These are phyloP conservation scores for Danio rerio DNA, from an alignment of 2,113 vertebrate species.

Conservation along the genomic window DNA sequence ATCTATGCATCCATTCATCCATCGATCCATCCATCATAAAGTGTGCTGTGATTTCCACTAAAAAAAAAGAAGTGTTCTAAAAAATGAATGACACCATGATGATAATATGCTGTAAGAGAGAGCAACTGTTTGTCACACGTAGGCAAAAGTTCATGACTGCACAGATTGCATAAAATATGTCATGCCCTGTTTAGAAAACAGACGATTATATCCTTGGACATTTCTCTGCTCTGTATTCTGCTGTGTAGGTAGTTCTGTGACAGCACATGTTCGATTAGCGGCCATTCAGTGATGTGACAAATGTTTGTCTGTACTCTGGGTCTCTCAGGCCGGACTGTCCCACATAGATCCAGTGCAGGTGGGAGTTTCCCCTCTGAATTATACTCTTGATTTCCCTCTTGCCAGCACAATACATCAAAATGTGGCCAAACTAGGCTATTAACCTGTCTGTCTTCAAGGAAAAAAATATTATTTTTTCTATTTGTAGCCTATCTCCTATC, in stretches of 20 bases:
- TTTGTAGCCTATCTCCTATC: slow-evolving; percentile 2
- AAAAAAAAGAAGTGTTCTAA: too few species aligned
- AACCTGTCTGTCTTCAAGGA: slow-evolving; percentile 16
- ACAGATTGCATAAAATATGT: background rate
- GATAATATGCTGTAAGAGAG: too few species aligned
- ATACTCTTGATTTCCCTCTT: background rate
- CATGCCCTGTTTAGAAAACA: background rate
- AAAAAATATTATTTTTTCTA: background rate
- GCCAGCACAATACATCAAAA: slow-evolving; percentile 28
- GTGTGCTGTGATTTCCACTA: too few species aligned
- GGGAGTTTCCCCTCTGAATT: slow-evolving; percentile 27
- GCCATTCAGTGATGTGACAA: slow-evolving; percentile 7
- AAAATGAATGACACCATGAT: too few species aligned
- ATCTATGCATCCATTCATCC: too few species aligned
- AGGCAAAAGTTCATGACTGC: background rate
- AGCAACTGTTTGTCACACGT: too few species aligned
- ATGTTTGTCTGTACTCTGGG: slow-evolving; percentile 32
- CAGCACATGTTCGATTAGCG: slow-evolving; percentile 26
- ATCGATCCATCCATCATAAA: too few species aligned
- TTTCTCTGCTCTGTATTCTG: slow-evolving; percentile 7
- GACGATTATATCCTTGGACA: background rate
- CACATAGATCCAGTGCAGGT: slow-evolving; percentile 25
- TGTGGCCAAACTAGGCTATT: slow-evolving; percentile 28
- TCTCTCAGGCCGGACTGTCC: slow-evolving; percentile 27
- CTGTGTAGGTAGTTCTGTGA: slow-evolving; percentile 16